Evolutionary conservation across 1,140 invertebrate species (phyloP).

Genomic region (Drosophila parvula): DNA sequence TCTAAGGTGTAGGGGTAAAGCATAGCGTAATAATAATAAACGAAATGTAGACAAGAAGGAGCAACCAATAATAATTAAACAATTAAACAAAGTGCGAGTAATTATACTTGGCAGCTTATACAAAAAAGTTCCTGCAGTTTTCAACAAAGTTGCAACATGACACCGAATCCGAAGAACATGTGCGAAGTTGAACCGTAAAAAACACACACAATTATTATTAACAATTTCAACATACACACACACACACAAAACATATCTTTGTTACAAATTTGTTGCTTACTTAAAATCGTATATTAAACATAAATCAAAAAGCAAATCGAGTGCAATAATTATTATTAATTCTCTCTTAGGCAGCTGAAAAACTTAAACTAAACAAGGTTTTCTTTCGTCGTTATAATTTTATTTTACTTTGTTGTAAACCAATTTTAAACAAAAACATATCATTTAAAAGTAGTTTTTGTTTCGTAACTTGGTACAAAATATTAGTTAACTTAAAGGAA

Average conservation of each 20-base stretch:
- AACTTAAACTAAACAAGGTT: slow-evolving; percentile 14
- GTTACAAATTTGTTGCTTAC: slow-evolving; percentile 74
- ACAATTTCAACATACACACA: slow-evolving; percentile 8
- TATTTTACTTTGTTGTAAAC: slow-evolving; percentile 4
- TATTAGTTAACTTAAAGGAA: slow-evolving; percentile 30
- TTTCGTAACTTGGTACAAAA: slow-evolving; percentile 53
- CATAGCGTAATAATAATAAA: slow-evolving; percentile 55
- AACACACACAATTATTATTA: slow-evolving; percentile 22
- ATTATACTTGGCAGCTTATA: slow-evolving; percentile 57
- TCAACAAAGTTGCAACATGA: slow-evolving; percentile 69
- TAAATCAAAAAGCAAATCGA: slow-evolving; percentile 72
- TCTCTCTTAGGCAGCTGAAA: slow-evolving; percentile 45
- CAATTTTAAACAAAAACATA: slow-evolving; percentile 45
- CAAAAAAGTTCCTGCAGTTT: slow-evolving; percentile 81
- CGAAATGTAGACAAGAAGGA: slow-evolving; percentile 11
- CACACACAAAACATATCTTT: slow-evolving; percentile 64
- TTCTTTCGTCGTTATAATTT: not conserved
- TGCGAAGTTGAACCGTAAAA: too few species aligned
- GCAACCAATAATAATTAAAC: slow-evolving; percentile 33
- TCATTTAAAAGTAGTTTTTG: slow-evolving; percentile 47
- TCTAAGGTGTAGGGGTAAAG: slow-evolving; percentile 64
- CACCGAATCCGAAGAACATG: slow-evolving; percentile 38
- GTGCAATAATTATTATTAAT: slow-evolving; percentile 78
- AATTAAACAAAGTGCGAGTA: slow-evolving; percentile 35
- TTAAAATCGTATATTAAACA: slow-evolving; percentile 46